A percentile compares a stretch with the other conserved stretches of the same genome.
Evolutionary conservation across 2,888 invertebrate genomes (phyloP).

Genomic region (Junonia oenone): DNA sequence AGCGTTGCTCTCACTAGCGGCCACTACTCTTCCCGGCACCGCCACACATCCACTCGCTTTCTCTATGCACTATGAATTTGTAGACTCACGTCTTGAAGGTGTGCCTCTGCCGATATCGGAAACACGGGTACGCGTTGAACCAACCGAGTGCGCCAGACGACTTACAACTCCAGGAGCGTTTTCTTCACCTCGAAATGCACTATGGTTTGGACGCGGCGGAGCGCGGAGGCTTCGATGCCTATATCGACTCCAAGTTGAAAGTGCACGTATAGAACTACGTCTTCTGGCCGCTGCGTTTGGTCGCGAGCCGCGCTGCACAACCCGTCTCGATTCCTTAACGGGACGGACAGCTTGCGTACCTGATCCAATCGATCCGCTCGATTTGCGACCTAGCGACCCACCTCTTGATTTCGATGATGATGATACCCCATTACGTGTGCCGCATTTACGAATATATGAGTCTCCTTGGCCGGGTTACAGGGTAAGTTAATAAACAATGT

Average conservation of each 20-base stretch:
- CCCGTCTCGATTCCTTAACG: conserved; percentile 85
- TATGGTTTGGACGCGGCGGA: conserved; percentile 91
- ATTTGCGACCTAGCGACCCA: conserved; percentile 33
- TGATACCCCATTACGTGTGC: conserved; percentile 63
- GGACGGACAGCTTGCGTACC: conserved; percentile 74
- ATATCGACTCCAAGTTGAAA: conserved; percentile 85
- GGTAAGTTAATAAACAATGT: conserved; percentile 38
- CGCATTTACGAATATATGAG: conserved; percentile 82
- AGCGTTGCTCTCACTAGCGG: conserved; percentile 55
- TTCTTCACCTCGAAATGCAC: conserved; percentile 87
- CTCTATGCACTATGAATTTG: conserved; percentile 88
- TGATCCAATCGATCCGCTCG: conserved; percentile 36
- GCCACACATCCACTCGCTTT: conserved; percentile 89
- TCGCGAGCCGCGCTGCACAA: conserved; percentile 77
- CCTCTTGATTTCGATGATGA: conserved; percentile 43
- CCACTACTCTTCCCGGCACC: conserved; percentile 83
- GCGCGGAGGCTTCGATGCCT: conserved; percentile 86
- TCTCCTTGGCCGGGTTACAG: conserved; percentile 85
- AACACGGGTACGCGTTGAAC: conserved; percentile 49
- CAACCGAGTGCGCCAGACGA: conserved; percentile 55
- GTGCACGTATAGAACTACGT: conserved; percentile 83
- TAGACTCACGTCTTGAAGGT: conserved; percentile 88
- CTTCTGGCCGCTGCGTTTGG: conserved; percentile 87
- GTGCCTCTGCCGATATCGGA: conserved; percentile 73
- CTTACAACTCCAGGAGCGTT: conserved; percentile 77